Base-by-base conservation (phyloP, 2,797 vertebrate species). In the Pitangus sulphuratus region DNA sequence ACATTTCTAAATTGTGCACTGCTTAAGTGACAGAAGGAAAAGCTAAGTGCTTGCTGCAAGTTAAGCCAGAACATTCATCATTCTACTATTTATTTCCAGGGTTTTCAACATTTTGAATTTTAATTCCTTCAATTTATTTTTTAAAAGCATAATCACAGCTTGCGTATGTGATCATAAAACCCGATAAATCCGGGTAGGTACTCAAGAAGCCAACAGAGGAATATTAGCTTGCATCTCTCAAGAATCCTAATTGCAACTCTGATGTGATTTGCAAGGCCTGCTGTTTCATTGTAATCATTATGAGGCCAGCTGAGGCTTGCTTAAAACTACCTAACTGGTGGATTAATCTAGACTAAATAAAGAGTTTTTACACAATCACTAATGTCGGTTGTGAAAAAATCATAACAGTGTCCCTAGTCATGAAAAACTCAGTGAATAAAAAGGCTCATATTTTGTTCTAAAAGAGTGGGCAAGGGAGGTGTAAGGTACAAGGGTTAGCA, bases 261-360 rank as follows among this genome's bases (percentile, higher is more conserved):
- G 37, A 76, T 0, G 4, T 62, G 47, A 80, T 81, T 90, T 93
- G 66, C 39, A 78, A 82, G 66, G 54, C 58, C 82, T 79, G 20
- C 71, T 65, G 48, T 86, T 97, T 95, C 84, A 66, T 39, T 95
- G 66, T 95, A 96, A 97, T 96, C 87, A 81, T 92, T 93, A 96
- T 69, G 77, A 95, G 76, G 88, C 87, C 92, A 94, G 87, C 56
- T 85, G 87, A 96, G 82, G 37, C 81, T 87, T 94, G 80, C 92
- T 97, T 90, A 96, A 95, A 97, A 95, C 89, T 96, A 92, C 94
- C 30, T 95, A 95, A 97, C 58, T 97, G 87, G 82, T 93, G 69
- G 90, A 97, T 97, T 97, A 96, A 97, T 96, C 84, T 86, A 89
- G 94, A 96, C 94, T 94, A 96, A 90, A 90, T 96, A 92, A 75